Conservation (phyloP, 2,797 vertebrate species). For the Cryptoblepharus egeriae region DNA sequence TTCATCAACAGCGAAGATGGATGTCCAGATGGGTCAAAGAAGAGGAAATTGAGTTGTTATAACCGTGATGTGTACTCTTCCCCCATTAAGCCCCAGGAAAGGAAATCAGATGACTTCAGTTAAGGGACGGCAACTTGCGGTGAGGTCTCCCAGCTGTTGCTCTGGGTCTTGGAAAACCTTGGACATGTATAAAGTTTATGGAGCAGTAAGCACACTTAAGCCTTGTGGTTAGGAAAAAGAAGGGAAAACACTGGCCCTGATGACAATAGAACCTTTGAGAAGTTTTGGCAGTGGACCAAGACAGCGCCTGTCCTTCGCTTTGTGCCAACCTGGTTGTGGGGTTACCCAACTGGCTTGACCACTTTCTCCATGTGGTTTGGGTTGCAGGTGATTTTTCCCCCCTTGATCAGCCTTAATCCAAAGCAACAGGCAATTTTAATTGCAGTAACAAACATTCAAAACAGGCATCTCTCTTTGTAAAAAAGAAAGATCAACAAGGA, state of each 20-base stretch:
- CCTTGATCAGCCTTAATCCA: neutral
- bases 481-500: too few relatives aligned
- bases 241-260: neutral
- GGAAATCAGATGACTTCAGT: slow-evolving; percentile 54
- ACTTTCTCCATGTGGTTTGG: neutral
- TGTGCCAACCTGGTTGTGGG: neutral
- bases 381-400: neutral
- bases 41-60: slow-evolving; percentile 43
- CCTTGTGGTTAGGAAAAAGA: neutral
- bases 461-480: too few relatives aligned
- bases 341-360: neutral
- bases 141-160: slow-evolving; percentile 8
- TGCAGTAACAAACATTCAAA: too few relatives aligned
- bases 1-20: neutral
- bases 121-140: neutral
- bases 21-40: neutral
- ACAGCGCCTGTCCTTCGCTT: neutral
- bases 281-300: neutral
- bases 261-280: neutral
- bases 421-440: neutral
- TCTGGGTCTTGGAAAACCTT: neutral
- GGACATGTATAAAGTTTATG: neutral
- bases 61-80: slow-evolving; percentile 43
- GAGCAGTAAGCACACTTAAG: neutral
- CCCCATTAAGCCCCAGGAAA: slow-evolving; percentile 54